Evolutionary conservation across 2,797 vertebrate genomes (phyloP), one percentile per base, ranked within the genome.

Genomic region (Coranthus polyacanthus): DNA sequence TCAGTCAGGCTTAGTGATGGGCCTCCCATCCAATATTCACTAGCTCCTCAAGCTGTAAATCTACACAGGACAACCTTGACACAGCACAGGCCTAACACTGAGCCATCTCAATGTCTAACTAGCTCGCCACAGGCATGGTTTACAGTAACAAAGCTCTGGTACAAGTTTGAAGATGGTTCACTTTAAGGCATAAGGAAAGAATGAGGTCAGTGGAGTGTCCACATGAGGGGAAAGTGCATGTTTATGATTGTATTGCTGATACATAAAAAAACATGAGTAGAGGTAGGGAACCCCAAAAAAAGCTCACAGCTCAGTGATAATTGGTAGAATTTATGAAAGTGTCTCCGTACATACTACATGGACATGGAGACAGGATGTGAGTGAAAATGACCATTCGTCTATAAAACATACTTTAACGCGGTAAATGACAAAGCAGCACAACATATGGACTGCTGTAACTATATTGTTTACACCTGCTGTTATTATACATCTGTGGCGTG

Each of bases 11-110:
- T 92, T 92, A 93, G 70, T 71, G 87, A 91, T 81, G 83, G 84
- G 89, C 82, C 87, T 90, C 92, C 82, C 92, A 95, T 95, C 88
- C 91, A 94, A 95, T 94, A 95, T 95, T 95, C 92, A 95, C 89
- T 49, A 93, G 88, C 74, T 90, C 87, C 87, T 88, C 81, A 64
- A 93, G 88, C 88, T 87, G 83, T 88, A 90, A 90, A 89, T 84
- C 87, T 88, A 92, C 88, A 88, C 79, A 90, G 78, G 73, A 77
- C 78, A 76, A 84, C 74, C 62, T 75, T 21, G 38, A 76, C 74
- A 44, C 83, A 72, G 72, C 29, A 20, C 52, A 36, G 59, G 51
- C 29, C 63, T n/a, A 83, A 73, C 69, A 78, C 79, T 41, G 67
- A 87, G 81, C 74, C 84, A 55, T 87, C 90, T 90, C 80, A 57